Evolutionary conservation across 2,888 invertebrate species (phyloP).

Genomic region (Sipha maydis): DNA sequence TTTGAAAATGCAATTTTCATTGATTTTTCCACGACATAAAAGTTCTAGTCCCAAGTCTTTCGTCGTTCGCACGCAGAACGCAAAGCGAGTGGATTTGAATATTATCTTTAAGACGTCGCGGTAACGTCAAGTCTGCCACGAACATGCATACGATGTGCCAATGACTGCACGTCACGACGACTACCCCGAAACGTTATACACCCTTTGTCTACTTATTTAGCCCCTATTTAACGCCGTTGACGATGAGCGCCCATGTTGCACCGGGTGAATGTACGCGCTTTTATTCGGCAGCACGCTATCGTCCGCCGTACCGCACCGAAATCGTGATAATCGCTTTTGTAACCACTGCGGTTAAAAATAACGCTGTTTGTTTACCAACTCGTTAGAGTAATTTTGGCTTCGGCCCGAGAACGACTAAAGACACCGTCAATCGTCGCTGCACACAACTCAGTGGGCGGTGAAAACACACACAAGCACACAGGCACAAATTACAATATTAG

Average conservation of each 20-base stretch:
- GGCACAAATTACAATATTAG: not conserved
- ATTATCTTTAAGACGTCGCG: not conserved
- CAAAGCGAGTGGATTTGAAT: not conserved
- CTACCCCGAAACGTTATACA: not conserved
- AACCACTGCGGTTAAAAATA: constrained; percentile 27
- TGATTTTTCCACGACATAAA: too few species aligned
- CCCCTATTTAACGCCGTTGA: not conserved
- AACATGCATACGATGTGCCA: not conserved
- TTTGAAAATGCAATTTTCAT: too few species aligned
- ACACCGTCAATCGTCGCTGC: not conserved
- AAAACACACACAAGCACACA: not conserved
- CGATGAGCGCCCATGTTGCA: too few species aligned
- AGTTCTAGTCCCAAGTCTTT: too few species aligned
- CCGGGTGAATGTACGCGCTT: not conserved
- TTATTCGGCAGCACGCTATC: not conserved
- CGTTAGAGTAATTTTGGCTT: not conserved
- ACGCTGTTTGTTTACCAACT: not conserved
- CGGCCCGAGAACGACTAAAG: not conserved
- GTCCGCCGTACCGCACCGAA: not conserved
- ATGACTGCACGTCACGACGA: not conserved
- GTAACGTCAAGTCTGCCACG: too few species aligned
- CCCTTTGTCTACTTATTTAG: constrained; percentile 4
- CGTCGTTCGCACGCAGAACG: not conserved
- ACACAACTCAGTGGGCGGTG: not conserved
- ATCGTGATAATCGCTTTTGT: constrained; percentile 1